phyloP scores from a whole-genome alignment of 2,797 vertebrate genomes.

The Tokudaia muenninki region DNA sequence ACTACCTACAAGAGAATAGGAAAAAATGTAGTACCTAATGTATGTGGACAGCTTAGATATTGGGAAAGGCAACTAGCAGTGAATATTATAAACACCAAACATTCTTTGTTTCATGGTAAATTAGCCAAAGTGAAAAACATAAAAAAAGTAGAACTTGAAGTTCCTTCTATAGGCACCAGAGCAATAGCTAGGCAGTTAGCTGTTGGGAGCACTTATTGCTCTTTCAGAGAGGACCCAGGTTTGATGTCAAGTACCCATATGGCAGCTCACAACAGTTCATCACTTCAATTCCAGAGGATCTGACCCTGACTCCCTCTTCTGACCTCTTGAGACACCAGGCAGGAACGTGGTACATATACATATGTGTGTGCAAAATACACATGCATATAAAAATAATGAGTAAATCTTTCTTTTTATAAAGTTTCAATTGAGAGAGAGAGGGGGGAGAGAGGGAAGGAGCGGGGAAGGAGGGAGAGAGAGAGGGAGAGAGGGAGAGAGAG shows the following conservation, averaged over 20 bases:
- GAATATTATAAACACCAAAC: neutral
- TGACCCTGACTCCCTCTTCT: neutral
- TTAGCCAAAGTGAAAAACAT: neutral
- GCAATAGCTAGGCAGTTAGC: neutral
- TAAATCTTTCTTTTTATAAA: neutral
- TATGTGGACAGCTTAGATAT: neutral
- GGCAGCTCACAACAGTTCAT: neutral
- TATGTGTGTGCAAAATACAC: neutral
- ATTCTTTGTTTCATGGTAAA: neutral
- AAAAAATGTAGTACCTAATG: neutral
- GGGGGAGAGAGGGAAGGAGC: too few relatives aligned
- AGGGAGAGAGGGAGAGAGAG: too few relatives aligned
- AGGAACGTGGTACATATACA: neutral
- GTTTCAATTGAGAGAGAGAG: neutral
- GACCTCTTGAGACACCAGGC: neutral
- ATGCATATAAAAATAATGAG: neutral
- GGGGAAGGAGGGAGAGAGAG: too few relatives aligned
- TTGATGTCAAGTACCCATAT: neutral
- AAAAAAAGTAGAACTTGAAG: neutral
- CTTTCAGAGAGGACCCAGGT: neutral
- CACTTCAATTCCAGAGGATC: neutral
- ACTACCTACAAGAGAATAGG: neutral
- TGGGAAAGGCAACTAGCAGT: neutral
- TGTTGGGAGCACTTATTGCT: neutral
- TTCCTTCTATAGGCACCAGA: neutral